Percentiles rank a stretch among this genome's conserved stretches.
Evolutionary conservation across 2,113 vertebrate genomes (phyloP).

Genomic region (Haliaeetus leucogaster): DNA sequence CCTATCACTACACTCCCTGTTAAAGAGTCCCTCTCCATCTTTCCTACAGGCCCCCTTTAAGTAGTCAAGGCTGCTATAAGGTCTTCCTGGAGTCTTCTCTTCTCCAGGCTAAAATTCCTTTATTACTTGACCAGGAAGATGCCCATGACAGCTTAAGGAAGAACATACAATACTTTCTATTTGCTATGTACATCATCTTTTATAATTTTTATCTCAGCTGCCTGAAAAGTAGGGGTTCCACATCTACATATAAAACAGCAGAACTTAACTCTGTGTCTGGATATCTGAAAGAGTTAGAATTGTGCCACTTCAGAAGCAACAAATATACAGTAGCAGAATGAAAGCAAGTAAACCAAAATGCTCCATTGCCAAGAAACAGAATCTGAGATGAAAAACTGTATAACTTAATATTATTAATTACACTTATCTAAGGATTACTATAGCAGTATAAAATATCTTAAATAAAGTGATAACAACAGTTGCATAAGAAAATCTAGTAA

Average conservation of each 20-base stretch:
- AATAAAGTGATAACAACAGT: background rate
- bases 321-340: background rate
- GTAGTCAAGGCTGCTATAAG: too few relatives aligned
- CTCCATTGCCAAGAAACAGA: background rate
- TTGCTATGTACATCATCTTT: background rate
- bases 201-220: background rate
- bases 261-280: background rate
- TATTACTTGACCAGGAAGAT: background rate
- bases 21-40: too few relatives aligned
- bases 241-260: background rate
- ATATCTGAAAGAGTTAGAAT: background rate
- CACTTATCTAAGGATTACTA: background rate
- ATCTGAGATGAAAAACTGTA: background rate
- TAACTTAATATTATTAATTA: background rate
- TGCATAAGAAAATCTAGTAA: background rate
- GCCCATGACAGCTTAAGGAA: background rate
- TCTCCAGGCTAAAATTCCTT: background rate
- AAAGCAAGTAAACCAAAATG: background rate
- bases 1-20: too few relatives aligned
- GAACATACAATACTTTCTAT: background rate
- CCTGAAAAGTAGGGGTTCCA: background rate
- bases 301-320: background rate
- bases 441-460: background rate
- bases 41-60: too few relatives aligned
- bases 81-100: too few relatives aligned